Conservation (phyloP, 2,888 invertebrate species). For the Lasioglossum figueresi region DNA sequence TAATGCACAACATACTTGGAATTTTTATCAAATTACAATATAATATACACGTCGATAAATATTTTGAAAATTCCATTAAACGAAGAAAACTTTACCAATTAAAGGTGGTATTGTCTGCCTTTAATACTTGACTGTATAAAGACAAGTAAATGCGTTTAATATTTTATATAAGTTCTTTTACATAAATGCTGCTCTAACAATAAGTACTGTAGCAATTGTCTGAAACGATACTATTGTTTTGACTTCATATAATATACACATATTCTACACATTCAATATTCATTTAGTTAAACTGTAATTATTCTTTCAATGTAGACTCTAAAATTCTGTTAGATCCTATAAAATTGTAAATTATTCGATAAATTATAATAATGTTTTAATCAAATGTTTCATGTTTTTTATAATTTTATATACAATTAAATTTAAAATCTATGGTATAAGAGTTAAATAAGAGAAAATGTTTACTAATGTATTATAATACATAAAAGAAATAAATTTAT, state of each 20-base stretch:
- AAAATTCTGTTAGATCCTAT: neutral
- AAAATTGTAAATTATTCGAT: neutral
- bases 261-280: neutral
- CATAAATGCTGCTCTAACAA: neutral
- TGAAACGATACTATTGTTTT: neutral
- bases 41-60: neutral
- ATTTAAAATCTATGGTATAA: neutral
- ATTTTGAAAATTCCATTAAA: neutral
- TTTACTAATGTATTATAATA: slow-evolving; percentile 5
- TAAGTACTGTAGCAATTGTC: neutral
- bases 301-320: neutral
- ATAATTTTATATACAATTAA: slow-evolving; percentile 14
- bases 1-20: neutral
- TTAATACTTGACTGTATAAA: neutral
- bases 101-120: neutral
- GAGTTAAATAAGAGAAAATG: neutral
- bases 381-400: neutral
- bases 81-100: neutral
- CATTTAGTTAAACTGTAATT: neutral
- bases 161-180: neutral
- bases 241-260: neutral
- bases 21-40: neutral
- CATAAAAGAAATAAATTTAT: slow-evolving; percentile 4
- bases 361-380: neutral
- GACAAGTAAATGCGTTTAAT: slow-evolving; percentile 9